phyloP scores from a whole-genome alignment of 2,113 vertebrate genomes.

The Neodon shergylaensis region DNA sequence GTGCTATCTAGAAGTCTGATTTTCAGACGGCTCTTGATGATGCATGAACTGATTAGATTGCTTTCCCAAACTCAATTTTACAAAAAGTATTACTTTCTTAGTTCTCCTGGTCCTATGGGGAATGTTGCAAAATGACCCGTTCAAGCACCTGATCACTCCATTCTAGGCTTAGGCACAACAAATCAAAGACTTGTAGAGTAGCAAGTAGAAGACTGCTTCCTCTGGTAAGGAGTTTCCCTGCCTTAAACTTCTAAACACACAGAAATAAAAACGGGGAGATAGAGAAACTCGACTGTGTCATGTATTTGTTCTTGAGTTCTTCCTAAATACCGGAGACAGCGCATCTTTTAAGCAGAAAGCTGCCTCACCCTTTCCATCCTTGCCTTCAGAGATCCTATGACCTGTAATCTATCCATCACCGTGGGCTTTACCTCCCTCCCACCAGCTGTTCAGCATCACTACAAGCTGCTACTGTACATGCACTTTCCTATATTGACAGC shows the following conservation, averaged over 20 bases:
- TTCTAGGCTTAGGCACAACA: background rate
- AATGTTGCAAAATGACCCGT: background rate
- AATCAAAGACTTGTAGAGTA: background rate
- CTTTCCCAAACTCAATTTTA: conserved; percentile 56
- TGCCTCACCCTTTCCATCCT: background rate
- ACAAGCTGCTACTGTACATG: background rate
- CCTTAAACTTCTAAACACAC: background rate
- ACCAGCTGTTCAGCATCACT: background rate
- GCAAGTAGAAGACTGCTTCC: background rate
- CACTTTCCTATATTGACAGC: background rate
- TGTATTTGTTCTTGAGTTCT: background rate
- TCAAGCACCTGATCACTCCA: background rate
- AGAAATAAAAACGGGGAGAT: background rate
- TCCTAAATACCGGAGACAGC: background rate
- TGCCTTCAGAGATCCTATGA: background rate
- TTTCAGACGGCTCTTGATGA: conserved; percentile 10
- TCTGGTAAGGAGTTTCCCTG: background rate
- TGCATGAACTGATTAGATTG: conserved; percentile 40
- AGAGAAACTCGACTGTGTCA: background rate
- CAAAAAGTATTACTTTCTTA: conserved; percentile 34
- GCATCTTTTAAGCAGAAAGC: background rate
- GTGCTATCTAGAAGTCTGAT: background rate
- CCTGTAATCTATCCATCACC: background rate
- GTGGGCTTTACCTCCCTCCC: background rate
- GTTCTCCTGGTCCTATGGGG: background rate